A percentile compares a stretch with the other conserved stretches of the same genome.
phyloP scores from a whole-genome alignment of 2,797 vertebrate genomes.

The Mormyrops boulengeri region DNA sequence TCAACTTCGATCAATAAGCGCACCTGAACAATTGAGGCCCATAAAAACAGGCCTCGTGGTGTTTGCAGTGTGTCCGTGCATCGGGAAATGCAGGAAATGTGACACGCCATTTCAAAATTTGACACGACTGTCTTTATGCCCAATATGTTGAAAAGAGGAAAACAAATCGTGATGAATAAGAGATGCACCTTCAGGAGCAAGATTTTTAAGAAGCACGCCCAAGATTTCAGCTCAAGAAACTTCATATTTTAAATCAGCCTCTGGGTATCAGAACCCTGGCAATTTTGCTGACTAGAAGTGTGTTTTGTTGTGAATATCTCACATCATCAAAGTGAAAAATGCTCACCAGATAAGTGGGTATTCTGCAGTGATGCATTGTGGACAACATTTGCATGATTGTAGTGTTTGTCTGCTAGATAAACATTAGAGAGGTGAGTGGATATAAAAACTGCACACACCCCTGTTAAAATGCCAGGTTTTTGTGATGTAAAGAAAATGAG shows the following conservation, averaged over 20 bases:
- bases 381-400: not conserved
- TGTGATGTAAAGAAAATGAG: not conserved
- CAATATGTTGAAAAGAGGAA: not conserved
- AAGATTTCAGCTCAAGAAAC: not conserved
- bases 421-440: not conserved
- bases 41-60: not conserved
- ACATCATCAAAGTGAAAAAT: not conserved
- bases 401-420: not conserved
- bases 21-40: not conserved
- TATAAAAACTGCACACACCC: not conserved
- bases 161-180: not conserved
- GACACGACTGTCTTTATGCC: not conserved
- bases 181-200: not conserved
- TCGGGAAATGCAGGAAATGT: not conserved
- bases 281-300: not conserved
- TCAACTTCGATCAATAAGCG: not conserved
- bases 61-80: not conserved
- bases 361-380: not conserved
- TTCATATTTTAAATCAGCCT: not conserved
- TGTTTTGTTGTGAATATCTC: not conserved
- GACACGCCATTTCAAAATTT: not conserved
- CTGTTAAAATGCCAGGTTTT: not conserved
- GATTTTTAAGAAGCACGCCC: not conserved
- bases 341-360: not conserved
- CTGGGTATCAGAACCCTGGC: not conserved